Evolutionary conservation across 2,113 vertebrate species (phyloP), one percentile per base, ranked within the genome.

Genomic region (Euleptes europaea): DNA sequence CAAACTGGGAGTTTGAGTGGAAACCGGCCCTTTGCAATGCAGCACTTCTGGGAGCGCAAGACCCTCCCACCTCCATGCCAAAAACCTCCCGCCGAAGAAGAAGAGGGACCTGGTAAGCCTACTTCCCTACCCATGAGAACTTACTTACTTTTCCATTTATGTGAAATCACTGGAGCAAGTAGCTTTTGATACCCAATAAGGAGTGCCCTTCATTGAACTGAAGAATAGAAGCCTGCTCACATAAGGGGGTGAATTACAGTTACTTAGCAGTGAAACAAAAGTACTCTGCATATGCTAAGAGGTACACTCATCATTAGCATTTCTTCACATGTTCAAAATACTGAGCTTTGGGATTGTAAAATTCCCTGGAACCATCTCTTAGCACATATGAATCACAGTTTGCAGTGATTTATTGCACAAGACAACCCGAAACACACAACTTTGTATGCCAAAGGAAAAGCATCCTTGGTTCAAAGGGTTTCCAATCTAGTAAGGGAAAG

Each of bases 401-500:
- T 71, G 57, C 42, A 49, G 42, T 49, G n/a, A 67, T 84, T 65
- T 75, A 44, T 75, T 66, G 75, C 21, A 66, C n/a, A 31, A 65
- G 42, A 35, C 42, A 65, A 31, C 31, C 42, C 57, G 14, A 79
- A 71, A 71, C 5, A 47, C 76, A n/a, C 73, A 33, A 77, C 40
- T 63, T 57, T 40, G 69, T 63, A 65, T 35, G 51, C 47, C 69
- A 79, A n/a, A 38, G 63, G 72, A 67, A 35, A 54, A 80, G 54
- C 44, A 40, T 85, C 65, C 67, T 67, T 73, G 77, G 76, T 85
- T 80, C 77, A 85, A 31, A 85, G 74, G 15, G 17, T 73, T 80
- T 79, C 77, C 77, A 85, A 73, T 85, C 42, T 72, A 85, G 67
- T 42, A 80, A 79, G 79, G n/a, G 77, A 65, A 85, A 49, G 40